Conservation (phyloP, 2,888 invertebrate species). For the Hirtodrosophila confusa region DNA sequence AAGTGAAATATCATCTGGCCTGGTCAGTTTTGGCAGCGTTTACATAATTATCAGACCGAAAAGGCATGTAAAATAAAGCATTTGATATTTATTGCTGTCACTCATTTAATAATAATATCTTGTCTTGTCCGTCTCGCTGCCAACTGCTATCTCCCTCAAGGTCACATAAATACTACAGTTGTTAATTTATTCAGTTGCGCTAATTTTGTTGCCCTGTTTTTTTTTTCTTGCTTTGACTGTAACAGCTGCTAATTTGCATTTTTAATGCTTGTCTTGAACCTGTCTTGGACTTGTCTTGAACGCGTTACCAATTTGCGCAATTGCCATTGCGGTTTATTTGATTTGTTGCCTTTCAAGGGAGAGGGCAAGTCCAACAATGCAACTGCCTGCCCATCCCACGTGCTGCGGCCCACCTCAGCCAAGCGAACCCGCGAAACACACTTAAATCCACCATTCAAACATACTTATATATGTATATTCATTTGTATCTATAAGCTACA, state of each 20-base stretch:
- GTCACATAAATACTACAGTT: constrained; percentile 67
- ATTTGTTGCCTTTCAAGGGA: constrained; percentile 52
- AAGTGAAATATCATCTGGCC: constrained; percentile 11
- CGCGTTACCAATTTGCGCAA: constrained; percentile 60
- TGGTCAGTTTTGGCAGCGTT: constrained; percentile 24
- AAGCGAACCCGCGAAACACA: constrained; percentile 16
- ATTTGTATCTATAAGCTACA: constrained; percentile 5
- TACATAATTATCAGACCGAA: constrained; percentile 58
- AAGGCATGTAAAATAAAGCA: constrained; percentile 27
- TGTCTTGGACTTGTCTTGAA: constrained; percentile 35
- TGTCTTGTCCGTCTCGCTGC: constrained; percentile 7
- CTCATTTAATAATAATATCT: constrained; percentile 12
- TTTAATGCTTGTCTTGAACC: constrained; percentile 31
- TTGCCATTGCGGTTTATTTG: constrained; percentile 55
- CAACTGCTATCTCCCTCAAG: constrained; percentile 60
- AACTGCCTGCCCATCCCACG: constrained; percentile 25
- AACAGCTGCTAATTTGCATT: constrained; percentile 61
- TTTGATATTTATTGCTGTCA: constrained; percentile 52
- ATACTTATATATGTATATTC: constrained; percentile 8
- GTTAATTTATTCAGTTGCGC: constrained; percentile 77
- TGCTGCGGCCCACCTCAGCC: constrained; percentile 17
- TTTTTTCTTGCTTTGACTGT: constrained; percentile 30
- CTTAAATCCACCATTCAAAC: not conserved
- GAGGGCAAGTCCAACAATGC: constrained; percentile 26
- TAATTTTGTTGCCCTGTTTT: constrained; percentile 62